Percentiles rank a stretch among this genome's conserved stretches.
Evolutionary conservation across 1,140 invertebrate species (phyloP).

Genomic region (Drosophila sp.): DNA sequence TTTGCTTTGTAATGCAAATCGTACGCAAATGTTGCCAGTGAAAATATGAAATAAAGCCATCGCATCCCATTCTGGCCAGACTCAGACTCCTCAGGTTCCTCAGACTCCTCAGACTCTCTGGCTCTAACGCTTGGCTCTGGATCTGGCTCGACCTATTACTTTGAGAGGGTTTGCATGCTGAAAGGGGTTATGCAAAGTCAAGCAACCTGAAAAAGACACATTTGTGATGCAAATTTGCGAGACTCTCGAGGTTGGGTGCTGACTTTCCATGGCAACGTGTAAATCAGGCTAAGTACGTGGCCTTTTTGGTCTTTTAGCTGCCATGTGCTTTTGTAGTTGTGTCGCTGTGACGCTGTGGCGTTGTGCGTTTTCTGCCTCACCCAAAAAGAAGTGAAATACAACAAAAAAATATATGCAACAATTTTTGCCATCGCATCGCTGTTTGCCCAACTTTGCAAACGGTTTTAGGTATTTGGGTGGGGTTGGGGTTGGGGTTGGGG

Average conservation of each 20-base stretch:
- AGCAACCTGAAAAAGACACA: slow-evolving; percentile 83
- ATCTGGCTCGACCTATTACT: slow-evolving; percentile 50
- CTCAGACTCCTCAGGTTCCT: too few species aligned
- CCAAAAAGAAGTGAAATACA: background rate
- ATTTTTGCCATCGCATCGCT: slow-evolving; percentile 66
- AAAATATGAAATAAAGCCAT: slow-evolving; percentile 78
- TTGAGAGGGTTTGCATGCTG: slow-evolving; percentile 52
- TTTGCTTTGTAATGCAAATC: slow-evolving; percentile 77
- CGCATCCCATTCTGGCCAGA: slow-evolving; percentile 20
- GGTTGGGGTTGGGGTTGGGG: background rate
- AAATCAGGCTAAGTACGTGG: slow-evolving; percentile 82
- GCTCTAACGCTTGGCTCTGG: background rate
- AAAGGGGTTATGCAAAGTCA: slow-evolving; percentile 82
- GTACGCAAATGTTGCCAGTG: slow-evolving; percentile 72
- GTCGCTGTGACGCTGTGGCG: background rate
- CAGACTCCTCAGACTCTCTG: background rate
- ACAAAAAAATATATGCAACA: slow-evolving; percentile 68
- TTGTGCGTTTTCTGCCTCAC: background rate
- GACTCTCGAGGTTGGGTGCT: slow-evolving; percentile 44
- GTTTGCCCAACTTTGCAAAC: slow-evolving; percentile 65
- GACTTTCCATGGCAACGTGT: slow-evolving; percentile 70
- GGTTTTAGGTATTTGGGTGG: too few species aligned
- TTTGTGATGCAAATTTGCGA: slow-evolving; percentile 80
- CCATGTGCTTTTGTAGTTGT: slow-evolving; percentile 53
- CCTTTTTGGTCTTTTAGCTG: slow-evolving; percentile 80